Percentiles rank a stretch among this genome's conserved stretches.
Evolutionary conservation across 2,113 vertebrate genomes (phyloP).

Genomic region (Aptenodytes patagonicus): DNA sequence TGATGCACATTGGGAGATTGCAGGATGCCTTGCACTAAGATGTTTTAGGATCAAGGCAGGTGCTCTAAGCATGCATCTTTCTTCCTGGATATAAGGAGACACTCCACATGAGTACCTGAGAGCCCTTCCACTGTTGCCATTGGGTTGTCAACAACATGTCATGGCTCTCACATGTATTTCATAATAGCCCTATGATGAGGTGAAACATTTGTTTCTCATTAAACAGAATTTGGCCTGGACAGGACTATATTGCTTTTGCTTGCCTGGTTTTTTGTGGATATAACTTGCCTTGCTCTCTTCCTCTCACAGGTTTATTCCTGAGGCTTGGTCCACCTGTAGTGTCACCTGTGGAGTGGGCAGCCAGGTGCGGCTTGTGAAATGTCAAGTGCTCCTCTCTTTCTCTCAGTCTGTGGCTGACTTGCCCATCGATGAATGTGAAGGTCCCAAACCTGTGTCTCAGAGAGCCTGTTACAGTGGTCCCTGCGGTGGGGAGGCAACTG

Average conservation of each 20-base stretch:
- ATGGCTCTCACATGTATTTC: not conserved
- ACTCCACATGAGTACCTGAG: not conserved
- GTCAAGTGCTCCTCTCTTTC: conserved; percentile 94
- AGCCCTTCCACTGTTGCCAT: not conserved
- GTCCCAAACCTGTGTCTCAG: conserved; percentile 80
- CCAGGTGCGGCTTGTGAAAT: conserved; percentile 84
- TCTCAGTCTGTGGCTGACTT: conserved; percentile 92
- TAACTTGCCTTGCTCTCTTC: not conserved
- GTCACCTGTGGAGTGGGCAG: conserved; percentile 87
- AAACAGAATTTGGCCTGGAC: not conserved
- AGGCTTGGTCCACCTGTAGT: conserved; percentile 89
- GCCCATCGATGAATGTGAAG: conserved; percentile 90
- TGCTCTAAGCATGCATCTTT: not conserved
- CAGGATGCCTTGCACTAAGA: not conserved
- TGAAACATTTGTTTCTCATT: not conserved
- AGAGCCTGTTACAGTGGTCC: conserved; percentile 85
- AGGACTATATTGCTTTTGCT: not conserved
- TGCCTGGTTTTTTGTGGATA: not conserved
- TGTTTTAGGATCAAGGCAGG: not conserved
- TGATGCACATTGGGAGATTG: not conserved
- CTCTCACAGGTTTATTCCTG: conserved; percentile 85
- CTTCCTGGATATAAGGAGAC: not conserved
- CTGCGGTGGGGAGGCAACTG: conserved; percentile 72
- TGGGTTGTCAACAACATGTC: not conserved
- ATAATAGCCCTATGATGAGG: not conserved